These are phyloP conservation scores for Myioborus melanocephalus DNA, from an alignment of 2,797 vertebrate genomes.

Conservation along the genomic window DNA sequence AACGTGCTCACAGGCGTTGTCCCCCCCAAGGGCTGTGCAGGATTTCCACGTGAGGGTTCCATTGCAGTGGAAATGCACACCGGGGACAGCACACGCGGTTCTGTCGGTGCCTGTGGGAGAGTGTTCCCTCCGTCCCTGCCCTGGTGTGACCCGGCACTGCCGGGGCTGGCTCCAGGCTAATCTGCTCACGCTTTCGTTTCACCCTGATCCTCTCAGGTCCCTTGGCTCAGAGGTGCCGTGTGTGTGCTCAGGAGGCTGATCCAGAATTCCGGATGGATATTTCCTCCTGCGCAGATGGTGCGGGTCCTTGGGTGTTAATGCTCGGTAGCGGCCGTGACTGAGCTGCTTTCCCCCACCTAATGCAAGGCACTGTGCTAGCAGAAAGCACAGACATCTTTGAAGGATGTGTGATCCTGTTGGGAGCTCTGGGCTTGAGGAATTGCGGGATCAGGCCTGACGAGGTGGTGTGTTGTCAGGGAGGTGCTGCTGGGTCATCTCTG, in stretches of 20 bases:
- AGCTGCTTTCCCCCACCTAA: not conserved
- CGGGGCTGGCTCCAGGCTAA: slow-evolving; percentile 11
- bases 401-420: not conserved
- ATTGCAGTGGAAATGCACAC: not conserved
- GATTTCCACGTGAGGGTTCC: not conserved
- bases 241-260: not conserved
- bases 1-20: not conserved
- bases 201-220: not conserved
- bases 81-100: not conserved
- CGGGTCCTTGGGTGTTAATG: slow-evolving; percentile 15
- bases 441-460: not conserved
- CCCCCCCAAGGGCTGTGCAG: not conserved
- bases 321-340: not conserved
- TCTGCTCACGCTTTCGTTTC: slow-evolving; percentile 4
- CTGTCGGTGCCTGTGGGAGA: not conserved
- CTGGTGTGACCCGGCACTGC: not conserved
- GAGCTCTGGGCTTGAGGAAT: not conserved
- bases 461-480: not conserved
- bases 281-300: not conserved
- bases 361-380: not conserved
- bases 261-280: not conserved
- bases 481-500: not conserved
- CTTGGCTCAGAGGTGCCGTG: not conserved
- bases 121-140: not conserved
- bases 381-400: not conserved